Percentiles rank a stretch among this genome's conserved stretches.
Conservation (phyloP, 2,888 invertebrate species). For the Apamea sordens region DNA sequence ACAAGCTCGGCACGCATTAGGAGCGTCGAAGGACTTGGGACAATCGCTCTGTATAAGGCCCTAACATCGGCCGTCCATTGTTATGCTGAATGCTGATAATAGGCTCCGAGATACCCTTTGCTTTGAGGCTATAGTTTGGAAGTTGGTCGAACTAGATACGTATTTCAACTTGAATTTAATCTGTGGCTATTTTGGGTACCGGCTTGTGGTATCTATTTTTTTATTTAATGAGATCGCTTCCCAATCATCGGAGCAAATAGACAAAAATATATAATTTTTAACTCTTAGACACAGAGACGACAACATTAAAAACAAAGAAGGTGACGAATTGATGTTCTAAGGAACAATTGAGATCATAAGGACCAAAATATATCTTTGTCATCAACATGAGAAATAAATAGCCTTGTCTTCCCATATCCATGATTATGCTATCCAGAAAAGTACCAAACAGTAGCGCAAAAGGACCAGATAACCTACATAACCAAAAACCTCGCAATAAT, state of each 20-base stretch:
- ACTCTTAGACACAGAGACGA: not conserved
- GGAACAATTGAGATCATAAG: not conserved
- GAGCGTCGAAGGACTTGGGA: slow-evolving; percentile 50
- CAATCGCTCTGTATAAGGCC: slow-evolving; percentile 65
- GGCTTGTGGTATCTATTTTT: not conserved
- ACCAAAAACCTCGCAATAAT: not conserved
- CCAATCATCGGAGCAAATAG: not conserved
- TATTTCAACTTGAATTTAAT: not conserved
- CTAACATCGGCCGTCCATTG: slow-evolving; percentile 53
- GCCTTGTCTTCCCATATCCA: slow-evolving; percentile 2
- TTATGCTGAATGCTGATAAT: slow-evolving; percentile 58
- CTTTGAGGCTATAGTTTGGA: slow-evolving; percentile 1
- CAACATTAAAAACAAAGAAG: not conserved
- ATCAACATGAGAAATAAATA: slow-evolving; percentile 26
- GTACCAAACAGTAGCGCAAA: not conserved
- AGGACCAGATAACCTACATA: slow-evolving; percentile 16
- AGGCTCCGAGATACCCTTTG: slow-evolving; percentile 24
- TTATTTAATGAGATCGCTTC: not conserved
- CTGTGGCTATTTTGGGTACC: not conserved
- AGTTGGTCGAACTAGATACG: not conserved
- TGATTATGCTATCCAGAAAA: not conserved
- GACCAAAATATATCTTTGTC: slow-evolving; percentile 16
- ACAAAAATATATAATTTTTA: not conserved
- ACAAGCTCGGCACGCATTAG: slow-evolving; percentile 54
- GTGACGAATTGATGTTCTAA: not conserved